Percentiles rank a stretch among this genome's conserved stretches.
Conservation (phyloP, 2,113 vertebrate genomes). For the Daubentonia madagascariensis region DNA sequence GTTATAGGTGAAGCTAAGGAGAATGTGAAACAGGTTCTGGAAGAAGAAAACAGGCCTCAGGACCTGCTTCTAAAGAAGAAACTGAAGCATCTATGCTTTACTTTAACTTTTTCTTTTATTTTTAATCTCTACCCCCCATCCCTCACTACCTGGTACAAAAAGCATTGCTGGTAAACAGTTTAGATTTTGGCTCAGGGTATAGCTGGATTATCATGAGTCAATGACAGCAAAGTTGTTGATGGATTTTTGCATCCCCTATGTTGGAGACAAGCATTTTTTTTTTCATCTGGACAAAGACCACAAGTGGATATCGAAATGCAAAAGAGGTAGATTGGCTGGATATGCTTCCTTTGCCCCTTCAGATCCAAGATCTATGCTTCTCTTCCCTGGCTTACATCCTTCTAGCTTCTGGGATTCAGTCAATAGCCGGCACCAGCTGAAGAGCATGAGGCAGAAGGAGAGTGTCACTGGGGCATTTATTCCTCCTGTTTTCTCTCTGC, state of each 20-base stretch:
- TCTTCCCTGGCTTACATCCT: not conserved
- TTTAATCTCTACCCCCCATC: not conserved
- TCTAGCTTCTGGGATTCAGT: not conserved
- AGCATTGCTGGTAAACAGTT: not conserved
- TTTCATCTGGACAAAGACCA: not conserved
- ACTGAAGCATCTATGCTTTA: not conserved
- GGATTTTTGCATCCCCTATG: not conserved
- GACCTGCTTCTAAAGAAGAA: not conserved
- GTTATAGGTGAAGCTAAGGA: not conserved
- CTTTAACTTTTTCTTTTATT: not conserved
- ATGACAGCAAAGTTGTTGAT: not conserved
- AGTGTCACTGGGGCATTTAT: too few species aligned
- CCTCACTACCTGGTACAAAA: not conserved
- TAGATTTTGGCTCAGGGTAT: not conserved
- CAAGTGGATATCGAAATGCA: not conserved
- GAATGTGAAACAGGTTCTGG: not conserved
- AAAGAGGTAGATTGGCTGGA: not conserved
- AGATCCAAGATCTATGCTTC: too few species aligned
- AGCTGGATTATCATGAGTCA: not conserved
- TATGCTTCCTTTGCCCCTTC: not conserved
- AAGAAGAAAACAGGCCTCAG: not conserved
- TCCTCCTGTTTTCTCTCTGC: not conserved
- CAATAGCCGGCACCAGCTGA: not conserved
- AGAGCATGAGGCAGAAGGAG: not conserved
- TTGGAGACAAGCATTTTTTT: not conserved